Base-by-base conservation (phyloP, 2,888 invertebrate genomes). In the Mamestra brassicae region DNA sequence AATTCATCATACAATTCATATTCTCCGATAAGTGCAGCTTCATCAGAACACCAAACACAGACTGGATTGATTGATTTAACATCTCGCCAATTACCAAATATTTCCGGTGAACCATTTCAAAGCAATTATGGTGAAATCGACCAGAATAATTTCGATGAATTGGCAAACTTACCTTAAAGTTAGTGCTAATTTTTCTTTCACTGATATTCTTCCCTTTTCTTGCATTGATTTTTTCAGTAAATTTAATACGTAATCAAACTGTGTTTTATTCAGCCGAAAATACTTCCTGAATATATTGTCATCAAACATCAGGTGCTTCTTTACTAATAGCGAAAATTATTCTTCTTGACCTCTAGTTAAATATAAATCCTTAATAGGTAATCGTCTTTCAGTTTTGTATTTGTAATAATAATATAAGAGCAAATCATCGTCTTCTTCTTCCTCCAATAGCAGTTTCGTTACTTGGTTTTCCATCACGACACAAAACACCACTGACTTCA, bases 321-420 rank as follows among this genome's bases (percentile, higher is more conserved):
- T 81, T 13, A 81, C 76, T 79, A 79, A 80, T 77, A 73, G 73
- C 75, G 81, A 78, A 76, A 78, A 76, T 76, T 72, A 79, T 79
- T 76, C 81, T 78, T 78, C 78, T 73, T 75, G 77, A 50, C 76
- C 76, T 76, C 78, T 80, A 80, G 74, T 83, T 74, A 78, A 76
- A 80, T 83, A 83, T 76, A 83, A 78, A 15, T 83, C 80, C 68
- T 83, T 83, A 80, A 80, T 78, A 80, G 80, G 83, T 80, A 76
- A 76, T 66, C 74, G 6, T 82, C 72, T 83, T 82, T 79, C 13
- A 75, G 68, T 52, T 52, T 52, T 52, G 52, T 52, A 17, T 52
- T 52, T 52, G 7, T 52, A 52, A 52, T 52, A 52, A 17, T 52
- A 52, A 6, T 52, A 17, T 52, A 52, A 17, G 52, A 52, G 52